Conservation (phyloP, 2,113 vertebrate species). For the Microcebus jonahi region DNA sequence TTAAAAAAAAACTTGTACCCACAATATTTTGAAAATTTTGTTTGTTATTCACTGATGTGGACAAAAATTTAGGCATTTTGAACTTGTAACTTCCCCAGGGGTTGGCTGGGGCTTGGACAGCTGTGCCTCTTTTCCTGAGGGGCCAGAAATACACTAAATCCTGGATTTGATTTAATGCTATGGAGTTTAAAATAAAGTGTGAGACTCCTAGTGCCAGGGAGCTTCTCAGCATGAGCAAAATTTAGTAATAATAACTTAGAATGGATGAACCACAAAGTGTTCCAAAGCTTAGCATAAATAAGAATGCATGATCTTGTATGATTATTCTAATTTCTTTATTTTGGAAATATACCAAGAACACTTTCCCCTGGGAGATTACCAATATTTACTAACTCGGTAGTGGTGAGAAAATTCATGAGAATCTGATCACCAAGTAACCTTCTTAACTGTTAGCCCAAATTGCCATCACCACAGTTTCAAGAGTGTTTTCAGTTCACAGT, state of each 20-base stretch:
- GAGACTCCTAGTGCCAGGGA: neutral
- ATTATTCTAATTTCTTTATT: slow-evolving; percentile 51
- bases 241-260: slow-evolving; percentile 28
- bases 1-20: neutral
- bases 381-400: neutral
- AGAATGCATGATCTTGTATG: neutral
- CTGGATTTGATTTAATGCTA: slow-evolving; percentile 42
- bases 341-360: slow-evolving; percentile 48
- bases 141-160: neutral
- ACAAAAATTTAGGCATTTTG: neutral
- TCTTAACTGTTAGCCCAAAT: neutral
- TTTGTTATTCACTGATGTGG: neutral
- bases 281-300: slow-evolving; percentile 12
- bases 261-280: neutral
- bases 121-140: neutral
- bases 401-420: slow-evolving; percentile 43
- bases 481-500: neutral
- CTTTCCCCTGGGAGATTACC: neutral
- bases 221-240: slow-evolving; percentile 13
- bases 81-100: neutral
- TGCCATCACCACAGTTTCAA: neutral
- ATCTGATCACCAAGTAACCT: neutral
- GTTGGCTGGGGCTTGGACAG: neutral
- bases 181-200: slow-evolving; percentile 32
- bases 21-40: neutral